Conservation (phyloP, 2,888 invertebrate genomes). For the Phymatocera aterrima region DNA sequence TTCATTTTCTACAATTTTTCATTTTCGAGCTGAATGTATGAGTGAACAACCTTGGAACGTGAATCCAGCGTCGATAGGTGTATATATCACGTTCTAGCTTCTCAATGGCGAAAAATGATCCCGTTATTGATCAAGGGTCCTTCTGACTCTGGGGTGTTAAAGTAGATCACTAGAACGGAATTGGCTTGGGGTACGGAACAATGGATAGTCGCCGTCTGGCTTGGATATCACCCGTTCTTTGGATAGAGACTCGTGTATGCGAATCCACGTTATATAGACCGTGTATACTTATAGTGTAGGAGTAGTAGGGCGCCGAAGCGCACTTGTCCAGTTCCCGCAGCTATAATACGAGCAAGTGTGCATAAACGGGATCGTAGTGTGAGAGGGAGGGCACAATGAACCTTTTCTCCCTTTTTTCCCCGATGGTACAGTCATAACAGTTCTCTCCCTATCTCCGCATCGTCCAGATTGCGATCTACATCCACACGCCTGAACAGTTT, state of each 20-base stretch:
- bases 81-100: neutral
- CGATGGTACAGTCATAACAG: conserved; percentile 12
- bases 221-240: conserved; percentile 8
- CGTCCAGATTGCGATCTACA: neutral
- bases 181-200: conserved; percentile 13
- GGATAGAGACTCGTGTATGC: neutral
- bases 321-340: conserved; percentile 33
- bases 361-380: neutral
- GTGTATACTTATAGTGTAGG: neutral
- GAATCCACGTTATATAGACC: neutral
- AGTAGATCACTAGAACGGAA: conserved; percentile 32
- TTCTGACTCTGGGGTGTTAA: conserved; percentile 5
- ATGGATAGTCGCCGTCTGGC: conserved; percentile 30
- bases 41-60: neutral
- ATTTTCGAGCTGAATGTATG: neutral
- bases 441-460: neutral
- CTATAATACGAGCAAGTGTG: neutral
- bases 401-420: neutral
- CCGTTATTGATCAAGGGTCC: neutral
- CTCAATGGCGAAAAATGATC: neutral
- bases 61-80: neutral
- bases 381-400: neutral
- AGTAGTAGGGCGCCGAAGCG: conserved; percentile 9
- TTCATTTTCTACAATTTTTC: no score
- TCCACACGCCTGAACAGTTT: neutral